Percentiles rank a stretch among this genome's conserved stretches.
Conservation (phyloP, 2,888 invertebrate species). For the Acanthosepion lycidas region DNA sequence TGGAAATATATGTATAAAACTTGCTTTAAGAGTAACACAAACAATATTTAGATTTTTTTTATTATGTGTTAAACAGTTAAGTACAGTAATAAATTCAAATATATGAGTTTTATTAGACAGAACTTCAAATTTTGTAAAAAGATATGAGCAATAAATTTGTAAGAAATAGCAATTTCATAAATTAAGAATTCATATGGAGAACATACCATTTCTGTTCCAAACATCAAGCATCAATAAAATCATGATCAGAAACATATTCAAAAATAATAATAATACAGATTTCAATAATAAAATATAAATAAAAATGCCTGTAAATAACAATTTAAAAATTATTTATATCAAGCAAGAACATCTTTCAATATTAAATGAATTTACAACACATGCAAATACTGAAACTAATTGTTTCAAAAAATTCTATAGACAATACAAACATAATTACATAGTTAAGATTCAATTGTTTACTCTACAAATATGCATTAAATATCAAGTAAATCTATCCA, state of each 20-base stretch:
- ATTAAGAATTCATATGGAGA: background rate
- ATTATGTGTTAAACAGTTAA: no score
- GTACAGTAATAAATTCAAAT: no score
- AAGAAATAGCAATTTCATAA: background rate
- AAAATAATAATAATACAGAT: background rate
- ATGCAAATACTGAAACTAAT: no score
- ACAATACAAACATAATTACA: no score
- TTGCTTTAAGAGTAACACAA: no score
- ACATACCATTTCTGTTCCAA: background rate
- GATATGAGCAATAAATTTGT: background rate
- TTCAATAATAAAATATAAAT: background rate
- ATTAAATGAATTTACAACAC: background rate
- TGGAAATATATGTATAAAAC: no score
- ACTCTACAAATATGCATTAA: no score
- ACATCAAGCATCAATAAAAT: background rate
- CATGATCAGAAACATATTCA: background rate
- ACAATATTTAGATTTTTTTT: no score
- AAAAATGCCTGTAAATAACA: background rate
- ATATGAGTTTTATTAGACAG: no score
- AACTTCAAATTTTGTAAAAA: background rate
- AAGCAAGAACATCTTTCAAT: background rate
- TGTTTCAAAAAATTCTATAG: no score
- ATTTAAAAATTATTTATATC: background rate
- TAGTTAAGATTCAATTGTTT: no score
- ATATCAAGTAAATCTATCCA: no score